Percentiles rank a stretch among this genome's conserved stretches.
phyloP scores from a whole-genome alignment of 2,797 vertebrate species.

The Acipenser oxyrinchus region DNA sequence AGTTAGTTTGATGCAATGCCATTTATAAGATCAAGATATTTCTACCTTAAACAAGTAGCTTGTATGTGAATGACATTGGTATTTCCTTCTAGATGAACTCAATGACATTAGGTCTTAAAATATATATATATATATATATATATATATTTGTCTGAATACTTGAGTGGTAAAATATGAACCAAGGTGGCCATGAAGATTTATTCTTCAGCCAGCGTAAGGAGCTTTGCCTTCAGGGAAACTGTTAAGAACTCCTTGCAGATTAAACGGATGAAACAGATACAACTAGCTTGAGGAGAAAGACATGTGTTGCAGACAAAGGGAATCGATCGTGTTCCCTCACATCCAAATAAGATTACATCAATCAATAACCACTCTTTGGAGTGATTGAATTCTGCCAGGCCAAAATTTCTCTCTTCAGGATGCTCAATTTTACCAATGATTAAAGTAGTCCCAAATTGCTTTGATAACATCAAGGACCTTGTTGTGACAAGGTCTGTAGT shows the following conservation, averaged over 20 bases:
- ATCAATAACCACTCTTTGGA: conserved; percentile 73
- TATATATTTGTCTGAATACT: background rate
- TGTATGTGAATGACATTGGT: background rate
- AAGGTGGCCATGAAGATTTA: background rate
- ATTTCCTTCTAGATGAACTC: background rate
- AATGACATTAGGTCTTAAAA: too few species aligned
- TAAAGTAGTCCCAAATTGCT: conserved; percentile 68
- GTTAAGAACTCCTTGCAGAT: conserved; percentile 46
- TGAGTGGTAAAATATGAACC: conserved; percentile 8
- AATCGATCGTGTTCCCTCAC: conserved; percentile 61
- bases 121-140: too few species aligned
- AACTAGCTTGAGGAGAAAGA: conserved; percentile 53
- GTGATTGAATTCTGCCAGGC: conserved; percentile 61
- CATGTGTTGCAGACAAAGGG: conserved; percentile 63
- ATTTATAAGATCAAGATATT: background rate
- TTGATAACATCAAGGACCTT: conserved; percentile 74
- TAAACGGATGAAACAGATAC: conserved; percentile 61
- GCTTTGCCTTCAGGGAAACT: conserved; percentile 31
- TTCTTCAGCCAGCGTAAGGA: conserved; percentile 6
- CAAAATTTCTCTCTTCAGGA: conserved; percentile 37
- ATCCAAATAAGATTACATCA: conserved; percentile 73
- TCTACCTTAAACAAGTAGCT: background rate
- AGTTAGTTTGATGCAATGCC: too few species aligned
- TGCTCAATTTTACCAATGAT: conserved; percentile 69
- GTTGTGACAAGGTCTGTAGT: conserved; percentile 51